Conservation (phyloP, 2,888 invertebrate species). For the Mesochorus sp. region DNA sequence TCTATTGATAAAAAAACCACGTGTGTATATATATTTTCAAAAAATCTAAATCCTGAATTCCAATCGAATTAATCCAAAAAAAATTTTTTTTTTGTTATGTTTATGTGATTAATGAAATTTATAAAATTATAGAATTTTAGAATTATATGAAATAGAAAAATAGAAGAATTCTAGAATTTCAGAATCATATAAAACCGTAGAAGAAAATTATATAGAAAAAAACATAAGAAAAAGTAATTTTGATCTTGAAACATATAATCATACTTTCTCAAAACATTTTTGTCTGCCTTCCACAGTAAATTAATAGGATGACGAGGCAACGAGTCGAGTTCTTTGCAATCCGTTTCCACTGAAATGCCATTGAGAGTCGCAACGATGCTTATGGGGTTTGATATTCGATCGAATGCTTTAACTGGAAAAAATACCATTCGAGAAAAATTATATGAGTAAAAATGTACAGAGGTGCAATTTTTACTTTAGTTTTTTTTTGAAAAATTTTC, state of each 20-base stretch:
- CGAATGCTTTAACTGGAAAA: constrained; percentile 84
- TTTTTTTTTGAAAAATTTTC: neutral
- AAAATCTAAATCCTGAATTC: too few relatives aligned
- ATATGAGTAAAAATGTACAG: neutral
- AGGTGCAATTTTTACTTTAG: neutral
- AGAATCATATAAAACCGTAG: neutral
- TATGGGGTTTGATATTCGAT: constrained; percentile 84
- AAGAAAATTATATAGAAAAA: too few relatives aligned
- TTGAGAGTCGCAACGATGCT: constrained; percentile 86
- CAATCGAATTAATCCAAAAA: too few relatives aligned
- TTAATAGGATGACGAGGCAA: constrained; percentile 88
- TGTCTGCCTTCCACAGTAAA: constrained; percentile 91
- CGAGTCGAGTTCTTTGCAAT: constrained; percentile 84
- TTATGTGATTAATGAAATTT: too few relatives aligned
- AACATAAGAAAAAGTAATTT: too few relatives aligned
- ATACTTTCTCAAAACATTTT: constrained; percentile 87
- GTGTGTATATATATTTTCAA: too few relatives aligned
- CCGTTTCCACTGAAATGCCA: constrained; percentile 87
- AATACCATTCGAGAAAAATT: constrained; percentile 59
- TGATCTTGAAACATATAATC: constrained; percentile 45
- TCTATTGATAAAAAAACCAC: too few relatives aligned
- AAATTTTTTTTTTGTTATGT: too few relatives aligned
- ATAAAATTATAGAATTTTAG: too few relatives aligned
- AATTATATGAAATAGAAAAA: too few relatives aligned
- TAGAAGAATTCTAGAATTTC: neutral